Percentiles rank a stretch among this genome's conserved stretches.
Conservation (phyloP, 2,113 vertebrate genomes). For the Lagenorhynchus albirostris region DNA sequence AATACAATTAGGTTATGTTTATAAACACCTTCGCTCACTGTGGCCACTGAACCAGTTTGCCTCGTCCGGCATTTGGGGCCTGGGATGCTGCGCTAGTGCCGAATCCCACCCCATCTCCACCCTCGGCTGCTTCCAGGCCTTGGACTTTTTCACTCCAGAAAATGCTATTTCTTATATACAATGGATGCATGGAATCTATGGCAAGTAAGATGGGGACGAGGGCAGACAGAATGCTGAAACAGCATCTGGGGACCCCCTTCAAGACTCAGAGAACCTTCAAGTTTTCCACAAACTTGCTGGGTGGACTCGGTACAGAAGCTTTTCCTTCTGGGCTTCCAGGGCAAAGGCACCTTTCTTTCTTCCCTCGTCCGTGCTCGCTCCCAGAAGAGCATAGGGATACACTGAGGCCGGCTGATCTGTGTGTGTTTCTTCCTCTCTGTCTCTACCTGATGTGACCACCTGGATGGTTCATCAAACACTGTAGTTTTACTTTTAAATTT, state of each 20-base stretch:
- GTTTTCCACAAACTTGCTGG: neutral
- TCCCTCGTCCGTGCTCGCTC: accelerated
- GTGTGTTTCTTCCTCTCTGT: neutral
- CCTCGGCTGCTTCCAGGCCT: neutral
- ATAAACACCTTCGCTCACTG: constrained; percentile 77
- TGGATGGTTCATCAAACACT: neutral
- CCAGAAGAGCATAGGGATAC: neutral
- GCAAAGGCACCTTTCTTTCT: neutral
- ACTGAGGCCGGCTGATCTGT: accelerated
- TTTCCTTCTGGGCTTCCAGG: neutral
- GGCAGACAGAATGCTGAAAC: neutral
- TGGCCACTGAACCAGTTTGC: constrained; percentile 72
- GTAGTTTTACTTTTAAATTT: neutral
- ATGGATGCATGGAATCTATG: neutral
- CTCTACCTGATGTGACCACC: neutral
- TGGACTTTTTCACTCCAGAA: neutral
- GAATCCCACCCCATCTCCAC: neutral
- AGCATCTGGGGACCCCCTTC: neutral
- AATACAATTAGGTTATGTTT: constrained; percentile 87
- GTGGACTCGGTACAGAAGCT: neutral
- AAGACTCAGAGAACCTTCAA: neutral
- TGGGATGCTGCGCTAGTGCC: neutral
- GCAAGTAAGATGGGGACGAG: neutral
- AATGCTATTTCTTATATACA: neutral
- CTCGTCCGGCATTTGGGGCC: constrained; percentile 18